These are phyloP conservation scores for Platycheirus albimanus DNA, from an alignment of 2,888 invertebrate genomes.

Conservation along the genomic window DNA sequence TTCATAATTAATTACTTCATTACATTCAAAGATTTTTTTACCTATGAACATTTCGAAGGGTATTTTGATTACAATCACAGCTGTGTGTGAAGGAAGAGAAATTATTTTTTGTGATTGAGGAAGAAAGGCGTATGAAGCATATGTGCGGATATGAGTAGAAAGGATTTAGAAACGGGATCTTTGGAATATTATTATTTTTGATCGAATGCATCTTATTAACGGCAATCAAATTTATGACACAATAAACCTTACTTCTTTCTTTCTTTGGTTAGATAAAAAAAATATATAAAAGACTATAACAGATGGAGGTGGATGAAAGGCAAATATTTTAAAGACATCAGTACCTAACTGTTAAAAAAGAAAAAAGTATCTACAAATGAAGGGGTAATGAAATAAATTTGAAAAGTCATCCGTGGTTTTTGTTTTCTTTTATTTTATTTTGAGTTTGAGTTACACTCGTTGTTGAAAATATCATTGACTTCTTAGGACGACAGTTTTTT, in stretches of 20 bases:
- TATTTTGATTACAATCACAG: slow-evolving; percentile 70
- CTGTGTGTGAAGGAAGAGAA: slow-evolving; percentile 52
- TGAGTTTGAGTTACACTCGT: too few relatives aligned
- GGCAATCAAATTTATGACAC: slow-evolving; percentile 50
- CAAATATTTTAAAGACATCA: neutral
- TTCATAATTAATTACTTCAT: slow-evolving; percentile 74
- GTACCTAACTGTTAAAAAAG: neutral
- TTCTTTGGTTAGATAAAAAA: slow-evolving; percentile 17
- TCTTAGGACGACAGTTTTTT: too few relatives aligned
- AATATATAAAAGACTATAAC: neutral
- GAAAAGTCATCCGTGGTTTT: too few relatives aligned
- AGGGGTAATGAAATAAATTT: too few relatives aligned
- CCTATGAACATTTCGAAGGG: neutral
- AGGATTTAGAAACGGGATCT: slow-evolving; percentile 61
- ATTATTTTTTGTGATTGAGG: slow-evolving; percentile 20
- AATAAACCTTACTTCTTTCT: slow-evolving; percentile 19
- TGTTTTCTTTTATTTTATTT: too few relatives aligned
- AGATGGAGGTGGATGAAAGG: slow-evolving; percentile 32
- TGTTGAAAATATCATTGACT: too few relatives aligned
- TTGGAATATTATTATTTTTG: neutral
- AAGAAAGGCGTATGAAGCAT: slow-evolving; percentile 39
- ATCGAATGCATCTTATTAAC: slow-evolving; percentile 66
- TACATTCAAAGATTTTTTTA: slow-evolving; percentile 39
- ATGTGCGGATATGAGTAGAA: slow-evolving; percentile 66
- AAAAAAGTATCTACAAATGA: neutral